Base-by-base conservation (phyloP, 2,113 vertebrate genomes). In the Pica pica region DNA sequence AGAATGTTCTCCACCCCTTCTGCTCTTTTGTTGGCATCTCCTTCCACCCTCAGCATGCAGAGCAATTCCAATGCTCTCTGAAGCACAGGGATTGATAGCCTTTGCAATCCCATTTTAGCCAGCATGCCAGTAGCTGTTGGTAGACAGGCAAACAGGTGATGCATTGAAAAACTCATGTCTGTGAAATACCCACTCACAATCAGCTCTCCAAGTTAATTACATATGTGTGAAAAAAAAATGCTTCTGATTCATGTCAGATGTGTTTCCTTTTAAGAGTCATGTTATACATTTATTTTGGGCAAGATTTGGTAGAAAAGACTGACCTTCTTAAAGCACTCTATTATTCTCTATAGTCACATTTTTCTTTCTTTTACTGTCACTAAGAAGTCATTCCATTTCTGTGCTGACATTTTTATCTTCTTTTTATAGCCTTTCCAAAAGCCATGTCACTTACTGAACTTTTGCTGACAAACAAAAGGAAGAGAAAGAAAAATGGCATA, bases 1-100 rank as follows among this genome's bases (percentile, higher is more conserved):
- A 59, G 57, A 95, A 94, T 31, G 52, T 68, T 86, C 90, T 75
- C 90, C 85, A 83, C 85, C 92, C 71, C 75, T 95, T 63, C 95
- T 92, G 87, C 90, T 93, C 84, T 75, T 94, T 86, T 95, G 71
- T 44, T 3, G 41, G 79, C 87, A 78, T 74, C 71, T 88, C 82
- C 68, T 86, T 73, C 68, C 46, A 87, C 63, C 65, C 35, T 7
- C 28, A 44, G 77, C 57, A 42, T 1, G 26, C 70, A 1, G 0
- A 92, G 60, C 46, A 75, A 42, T 3, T 20, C 55, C 21, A 30
- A 15, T 37, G 37, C 12, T 6, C 92, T 83, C 92, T 20, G 16
- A 44, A 94, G 64, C 0, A 0, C 1, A 7, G 39, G 71, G 37
- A 93, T 57, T 6, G 0, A 84, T 63, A 87, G 49, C 20, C 68